Percentiles rank a stretch among this genome's conserved stretches.
phyloP scores from a whole-genome alignment of 2,888 invertebrate genomes.

The Leptarthrus brevirostris region DNA sequence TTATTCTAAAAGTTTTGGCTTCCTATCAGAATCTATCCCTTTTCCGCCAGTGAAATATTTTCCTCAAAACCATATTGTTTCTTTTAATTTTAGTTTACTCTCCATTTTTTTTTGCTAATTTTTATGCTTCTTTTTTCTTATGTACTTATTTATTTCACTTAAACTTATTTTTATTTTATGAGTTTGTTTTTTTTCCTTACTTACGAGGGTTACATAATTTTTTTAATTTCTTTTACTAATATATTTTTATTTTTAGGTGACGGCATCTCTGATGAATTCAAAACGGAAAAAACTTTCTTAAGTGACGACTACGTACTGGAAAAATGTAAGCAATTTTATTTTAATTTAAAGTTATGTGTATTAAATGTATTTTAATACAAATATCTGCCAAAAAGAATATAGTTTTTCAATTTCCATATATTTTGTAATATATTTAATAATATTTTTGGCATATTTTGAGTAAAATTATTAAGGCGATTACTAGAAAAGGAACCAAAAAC shows the following conservation, averaged over 20 bases:
- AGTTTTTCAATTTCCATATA: too few relatives aligned
- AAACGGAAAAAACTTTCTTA: not conserved
- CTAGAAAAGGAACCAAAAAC: too few relatives aligned
- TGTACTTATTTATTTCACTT: too few relatives aligned
- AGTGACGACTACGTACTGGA: not conserved
- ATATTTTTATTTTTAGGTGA: constrained; percentile 48
- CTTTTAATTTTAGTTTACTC: constrained; percentile 1
- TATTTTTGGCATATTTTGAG: too few relatives aligned
- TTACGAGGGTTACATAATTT: not conserved
- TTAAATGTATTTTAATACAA: not conserved
- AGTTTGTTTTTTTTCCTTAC: not conserved
- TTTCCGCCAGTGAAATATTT: constrained; percentile 18
- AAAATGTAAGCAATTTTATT: not conserved
- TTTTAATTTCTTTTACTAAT: constrained; percentile 34
- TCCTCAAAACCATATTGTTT: constrained; percentile 12
- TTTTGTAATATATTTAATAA: too few relatives aligned
- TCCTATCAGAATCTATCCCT: constrained; percentile 1
- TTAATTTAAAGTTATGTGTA: not conserved
- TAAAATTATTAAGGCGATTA: too few relatives aligned
- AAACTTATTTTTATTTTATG: too few relatives aligned
- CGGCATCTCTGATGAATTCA: not conserved
- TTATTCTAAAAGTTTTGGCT: constrained; percentile 25
- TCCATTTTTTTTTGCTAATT: not conserved
- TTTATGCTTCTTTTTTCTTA: not conserved
- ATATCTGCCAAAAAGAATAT: too few relatives aligned